These are phyloP conservation scores for Eulemur macaco DNA, from an alignment of 2,113 vertebrate species.

Conservation along the genomic window DNA sequence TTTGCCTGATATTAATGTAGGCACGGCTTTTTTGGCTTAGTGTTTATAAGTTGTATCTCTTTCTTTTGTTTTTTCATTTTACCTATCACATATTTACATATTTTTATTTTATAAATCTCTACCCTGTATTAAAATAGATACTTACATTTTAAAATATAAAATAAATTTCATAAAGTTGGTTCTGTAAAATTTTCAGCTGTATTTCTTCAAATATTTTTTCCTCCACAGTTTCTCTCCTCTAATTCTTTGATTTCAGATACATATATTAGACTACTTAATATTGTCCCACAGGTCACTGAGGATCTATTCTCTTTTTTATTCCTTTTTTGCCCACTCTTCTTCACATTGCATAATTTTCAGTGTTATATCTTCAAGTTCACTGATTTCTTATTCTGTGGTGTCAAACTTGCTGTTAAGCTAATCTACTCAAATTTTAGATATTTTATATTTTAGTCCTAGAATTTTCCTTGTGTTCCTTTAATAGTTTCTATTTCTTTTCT, in stretches of 20 bases:
- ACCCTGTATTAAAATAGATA: neutral
- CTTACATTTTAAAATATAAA: neutral
- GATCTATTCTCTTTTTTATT: neutral
- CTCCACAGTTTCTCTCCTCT: neutral
- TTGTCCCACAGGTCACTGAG: neutral
- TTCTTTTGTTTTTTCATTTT: neutral
- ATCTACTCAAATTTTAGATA: neutral
- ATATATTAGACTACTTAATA: neutral
- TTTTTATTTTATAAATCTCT: neutral
- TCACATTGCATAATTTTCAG: neutral
- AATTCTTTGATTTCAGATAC: neutral
- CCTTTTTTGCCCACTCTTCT: neutral
- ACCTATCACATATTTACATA: neutral
- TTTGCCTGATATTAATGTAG: neutral
- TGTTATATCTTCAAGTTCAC: neutral
- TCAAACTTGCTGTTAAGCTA: neutral
- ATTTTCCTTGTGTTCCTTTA: neutral
- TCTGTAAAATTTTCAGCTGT: neutral
- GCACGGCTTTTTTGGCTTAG: neutral
- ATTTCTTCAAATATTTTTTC: neutral
- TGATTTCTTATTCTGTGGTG: neutral
- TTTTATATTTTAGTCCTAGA: neutral
- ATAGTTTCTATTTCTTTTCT: neutral
- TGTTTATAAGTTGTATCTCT: neutral
- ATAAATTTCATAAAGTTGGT: neutral